Conservation (phyloP, 2,113 vertebrate species). For the Isichthys henryi region DNA sequence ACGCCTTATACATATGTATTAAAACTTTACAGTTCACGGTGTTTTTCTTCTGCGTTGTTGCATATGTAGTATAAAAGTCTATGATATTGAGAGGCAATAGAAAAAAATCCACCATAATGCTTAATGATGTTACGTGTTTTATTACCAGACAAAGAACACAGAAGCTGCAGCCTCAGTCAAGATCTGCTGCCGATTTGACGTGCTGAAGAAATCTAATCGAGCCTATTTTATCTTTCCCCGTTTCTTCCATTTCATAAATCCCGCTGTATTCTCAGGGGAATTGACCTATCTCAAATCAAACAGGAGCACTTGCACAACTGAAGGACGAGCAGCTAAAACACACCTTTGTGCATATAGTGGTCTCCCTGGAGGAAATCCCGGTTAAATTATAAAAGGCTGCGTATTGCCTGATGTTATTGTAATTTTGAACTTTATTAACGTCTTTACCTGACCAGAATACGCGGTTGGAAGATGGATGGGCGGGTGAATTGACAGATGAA, state of each 20-base stretch:
- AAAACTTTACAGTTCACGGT: neutral
- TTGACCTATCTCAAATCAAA: neutral
- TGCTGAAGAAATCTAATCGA: neutral
- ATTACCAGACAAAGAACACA: neutral
- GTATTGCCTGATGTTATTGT: neutral
- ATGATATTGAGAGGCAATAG: neutral
- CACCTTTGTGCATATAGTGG: neutral
- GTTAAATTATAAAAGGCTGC: neutral
- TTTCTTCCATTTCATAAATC: neutral
- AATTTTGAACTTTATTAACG: neutral
- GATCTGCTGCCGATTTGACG: neutral
- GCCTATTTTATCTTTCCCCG: neutral
- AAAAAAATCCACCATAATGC: neutral
- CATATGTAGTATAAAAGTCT: neutral
- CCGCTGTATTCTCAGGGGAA: neutral
- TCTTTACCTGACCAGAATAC: neutral
- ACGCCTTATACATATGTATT: neutral
- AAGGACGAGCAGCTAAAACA: neutral
- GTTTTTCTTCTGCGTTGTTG: neutral
- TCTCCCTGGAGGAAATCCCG: neutral
- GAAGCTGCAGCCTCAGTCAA: neutral
- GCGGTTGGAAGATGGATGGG: neutral
- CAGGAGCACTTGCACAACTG: neutral
- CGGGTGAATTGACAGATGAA: neutral
- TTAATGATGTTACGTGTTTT: neutral